Conservation (phyloP, 1,140 invertebrate species). For the Brachystomella parvula region DNA sequence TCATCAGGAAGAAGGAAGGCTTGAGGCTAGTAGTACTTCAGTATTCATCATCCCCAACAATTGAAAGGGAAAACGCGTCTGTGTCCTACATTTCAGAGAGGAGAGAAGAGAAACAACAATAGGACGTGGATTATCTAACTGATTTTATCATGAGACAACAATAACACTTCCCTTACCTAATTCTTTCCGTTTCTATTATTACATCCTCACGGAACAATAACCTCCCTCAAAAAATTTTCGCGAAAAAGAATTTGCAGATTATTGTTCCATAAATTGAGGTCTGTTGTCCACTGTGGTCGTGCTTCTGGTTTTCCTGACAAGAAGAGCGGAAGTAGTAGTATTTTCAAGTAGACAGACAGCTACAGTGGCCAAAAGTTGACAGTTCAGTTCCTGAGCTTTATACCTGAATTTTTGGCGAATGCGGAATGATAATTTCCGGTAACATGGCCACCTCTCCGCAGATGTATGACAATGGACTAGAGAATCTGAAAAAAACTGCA, state of each 20-base stretch:
- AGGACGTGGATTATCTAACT: not conserved
- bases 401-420: not conserved
- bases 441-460: constrained; percentile 30
- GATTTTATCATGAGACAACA: not conserved
- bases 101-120: not conserved
- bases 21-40: not conserved
- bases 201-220: too few relatives aligned
- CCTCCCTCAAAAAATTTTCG: not conserved
- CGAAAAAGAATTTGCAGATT: not conserved
- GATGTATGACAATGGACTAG: constrained; percentile 42
- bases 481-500: constrained; percentile 40
- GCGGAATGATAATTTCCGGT: not conserved
- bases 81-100: not conserved
- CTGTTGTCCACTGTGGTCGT: not conserved
- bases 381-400: not conserved
- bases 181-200: too few relatives aligned
- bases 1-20: not conserved
- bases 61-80: constrained; percentile 9
- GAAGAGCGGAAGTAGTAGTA: not conserved
- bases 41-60: not conserved
- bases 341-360: not conserved
- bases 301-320: not conserved
- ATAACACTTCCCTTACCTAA: not conserved
- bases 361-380: not conserved
- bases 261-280: not conserved